Percentiles rank a stretch among this genome's conserved stretches.
Conservation (phyloP, 30 jellyfish, hydroid and myxozoan genomes). For the Aurelia aurita region DNA sequence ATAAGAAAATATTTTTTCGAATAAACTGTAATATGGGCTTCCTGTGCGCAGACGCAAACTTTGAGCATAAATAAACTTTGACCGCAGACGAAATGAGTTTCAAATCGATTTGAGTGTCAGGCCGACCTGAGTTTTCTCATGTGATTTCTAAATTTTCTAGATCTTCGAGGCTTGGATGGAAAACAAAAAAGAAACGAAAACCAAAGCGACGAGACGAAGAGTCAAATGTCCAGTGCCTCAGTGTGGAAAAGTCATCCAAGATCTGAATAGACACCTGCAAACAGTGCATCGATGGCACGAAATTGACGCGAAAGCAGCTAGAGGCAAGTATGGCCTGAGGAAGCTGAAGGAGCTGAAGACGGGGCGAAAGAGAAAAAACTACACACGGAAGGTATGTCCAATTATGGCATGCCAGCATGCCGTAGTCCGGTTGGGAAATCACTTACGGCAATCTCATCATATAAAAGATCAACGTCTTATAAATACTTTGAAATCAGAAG, state of each 20-base stretch:
- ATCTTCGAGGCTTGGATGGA: not conserved
- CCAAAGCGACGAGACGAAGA: not conserved
- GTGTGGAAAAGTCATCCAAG: not conserved
- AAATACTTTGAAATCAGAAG: not conserved
- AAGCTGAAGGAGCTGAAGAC: not conserved
- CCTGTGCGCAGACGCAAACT: too few relatives aligned
- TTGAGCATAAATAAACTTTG: too few relatives aligned
- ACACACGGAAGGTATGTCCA: not conserved
- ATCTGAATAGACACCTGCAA: not conserved
- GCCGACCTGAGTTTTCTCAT: too few relatives aligned
- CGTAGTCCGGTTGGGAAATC: not conserved
- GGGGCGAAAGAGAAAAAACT: not conserved
- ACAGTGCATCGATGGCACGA: constrained; percentile 5
- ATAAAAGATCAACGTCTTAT: not conserved
- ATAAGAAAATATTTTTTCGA: too few relatives aligned
- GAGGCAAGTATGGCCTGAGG: constrained; percentile 4
- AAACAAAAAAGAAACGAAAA: not conserved
- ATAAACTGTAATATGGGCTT: too few relatives aligned
- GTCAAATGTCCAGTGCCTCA: constrained; percentile 4
- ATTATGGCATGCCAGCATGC: too few relatives aligned
- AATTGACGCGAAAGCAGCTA: constrained; percentile 7
- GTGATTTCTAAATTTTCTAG: too few relatives aligned
- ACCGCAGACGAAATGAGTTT: too few relatives aligned
- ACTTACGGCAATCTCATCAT: not conserved
- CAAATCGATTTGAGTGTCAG: too few relatives aligned